Base-by-base conservation (phyloP, 2,797 vertebrate genomes). In the Schizothorax lantsangensis region DNA sequence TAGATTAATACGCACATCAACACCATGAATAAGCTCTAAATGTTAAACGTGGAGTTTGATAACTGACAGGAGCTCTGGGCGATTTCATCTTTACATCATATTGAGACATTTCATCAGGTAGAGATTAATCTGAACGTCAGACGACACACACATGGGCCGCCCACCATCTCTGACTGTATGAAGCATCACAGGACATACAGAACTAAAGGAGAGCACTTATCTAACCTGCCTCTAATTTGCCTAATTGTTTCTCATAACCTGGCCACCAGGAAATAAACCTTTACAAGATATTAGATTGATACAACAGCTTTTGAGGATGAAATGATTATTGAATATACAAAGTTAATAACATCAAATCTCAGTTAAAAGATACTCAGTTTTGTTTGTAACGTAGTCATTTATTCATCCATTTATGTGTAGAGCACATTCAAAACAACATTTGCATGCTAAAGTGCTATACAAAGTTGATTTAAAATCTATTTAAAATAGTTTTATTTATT, bases 1-100 rank as follows among this genome's bases (percentile, higher is more conserved):
- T 2, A 84, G 43, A 45, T n/a, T 68, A 52, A 77, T 77, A 26
- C 12, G 3, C 45, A 66, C 83, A 77, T 77, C 73, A 84, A 66
- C 43, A 43, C 15, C 15, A 33, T 11, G 23, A 36, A 75, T n/a
- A 5, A 52, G 59, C 73, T 66, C 2, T 26, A 78, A 19, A 68
- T 40, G 40, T 49, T 66, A 40, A 30, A 83, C 7, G 6, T 17
- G 8, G 40, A 43, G 52, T 62, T 43, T 45, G 52, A 73, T 4
- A 74, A 83, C 36, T 59, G 71, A 83, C 38, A 74, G 30, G 12
- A 64, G 54, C 57, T 84, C 26, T 36, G 57, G 82, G 40, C 4
- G 30, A 75, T 57, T 40, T 26, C 36, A 72, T 15, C 9, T 81
- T 52, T 30, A 47, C 7, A 26, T 52, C 2, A 49, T 78, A 36